phyloP scores from a whole-genome alignment of 2,113 vertebrate genomes.

The Riparia riparia region DNA sequence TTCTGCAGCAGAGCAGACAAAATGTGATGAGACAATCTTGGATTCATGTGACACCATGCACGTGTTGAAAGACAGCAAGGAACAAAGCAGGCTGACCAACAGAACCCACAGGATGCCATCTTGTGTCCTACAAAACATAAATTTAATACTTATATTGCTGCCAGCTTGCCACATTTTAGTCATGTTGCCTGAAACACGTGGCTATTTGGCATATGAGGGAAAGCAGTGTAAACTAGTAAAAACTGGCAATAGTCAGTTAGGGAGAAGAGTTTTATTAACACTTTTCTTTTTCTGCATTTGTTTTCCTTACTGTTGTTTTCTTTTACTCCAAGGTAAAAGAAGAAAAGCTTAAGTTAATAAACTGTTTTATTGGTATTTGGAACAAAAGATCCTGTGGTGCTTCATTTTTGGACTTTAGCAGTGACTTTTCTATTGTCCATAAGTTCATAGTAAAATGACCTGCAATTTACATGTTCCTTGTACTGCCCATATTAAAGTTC shows the following conservation, averaged over 20 bases:
- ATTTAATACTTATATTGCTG: neutral
- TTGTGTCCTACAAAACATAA: neutral
- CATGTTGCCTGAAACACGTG: neutral
- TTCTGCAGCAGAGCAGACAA: neutral
- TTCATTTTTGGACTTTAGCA: neutral
- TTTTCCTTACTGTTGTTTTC: neutral
- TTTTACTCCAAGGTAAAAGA: neutral
- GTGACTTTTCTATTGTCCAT: neutral
- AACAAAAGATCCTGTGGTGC: neutral
- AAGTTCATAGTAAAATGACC: neutral
- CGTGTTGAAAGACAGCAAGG: fast-evolving
- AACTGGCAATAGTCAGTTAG: neutral
- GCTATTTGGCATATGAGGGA: neutral
- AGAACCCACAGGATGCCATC: neutral
- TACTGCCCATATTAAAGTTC: neutral
- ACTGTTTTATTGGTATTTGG: neutral
- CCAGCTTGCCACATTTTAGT: neutral
- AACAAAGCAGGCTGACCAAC: neutral
- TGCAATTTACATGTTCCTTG: neutral
- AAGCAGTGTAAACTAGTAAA: neutral
- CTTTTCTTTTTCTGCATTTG: neutral
- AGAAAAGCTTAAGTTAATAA: neutral
- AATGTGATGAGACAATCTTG: neutral
- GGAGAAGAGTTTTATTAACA: neutral
- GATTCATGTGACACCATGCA: neutral